These are phyloP conservation scores for Blennius ocellaris DNA, from an alignment of 2,113 vertebrate genomes.

Conservation along the genomic window DNA sequence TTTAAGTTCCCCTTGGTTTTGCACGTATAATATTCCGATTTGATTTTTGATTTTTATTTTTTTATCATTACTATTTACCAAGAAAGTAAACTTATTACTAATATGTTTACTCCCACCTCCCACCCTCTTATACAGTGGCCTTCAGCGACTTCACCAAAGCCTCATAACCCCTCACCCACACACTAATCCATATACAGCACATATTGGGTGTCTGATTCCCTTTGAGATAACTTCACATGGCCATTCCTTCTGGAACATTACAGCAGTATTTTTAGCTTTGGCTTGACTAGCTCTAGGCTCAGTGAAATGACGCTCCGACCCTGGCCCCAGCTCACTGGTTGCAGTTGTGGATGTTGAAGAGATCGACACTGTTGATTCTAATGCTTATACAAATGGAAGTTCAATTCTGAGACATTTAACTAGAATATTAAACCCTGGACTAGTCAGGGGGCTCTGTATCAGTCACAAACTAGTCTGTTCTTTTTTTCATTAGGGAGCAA, in stretches of 20 bases:
- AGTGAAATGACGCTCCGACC: constrained; percentile 58
- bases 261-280: constrained; percentile 77
- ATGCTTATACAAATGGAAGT: neutral
- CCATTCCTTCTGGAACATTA: constrained; percentile 73
- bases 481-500: neutral
- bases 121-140: constrained; percentile 45
- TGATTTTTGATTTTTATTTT: too few species aligned
- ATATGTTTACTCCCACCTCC: constrained; percentile 48
- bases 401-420: neutral
- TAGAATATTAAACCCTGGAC: neutral
- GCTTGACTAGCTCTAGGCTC: constrained; percentile 68
- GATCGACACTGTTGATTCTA: constrained; percentile 15
- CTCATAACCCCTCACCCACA: constrained; percentile 71
- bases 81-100: constrained; percentile 44
- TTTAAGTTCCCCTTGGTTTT: constrained; percentile 2
- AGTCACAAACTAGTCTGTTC: neutral
- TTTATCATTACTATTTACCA: neutral
- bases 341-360: constrained; percentile 17
- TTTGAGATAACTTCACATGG: constrained; percentile 74
- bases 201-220: constrained; percentile 76
- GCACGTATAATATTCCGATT: neutral
- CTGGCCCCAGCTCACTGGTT: constrained; percentile 38
- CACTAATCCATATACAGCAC: constrained; percentile 73
- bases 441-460: neutral
- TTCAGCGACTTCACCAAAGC: constrained; percentile 50